Evolutionary conservation across 2,113 vertebrate species (phyloP).

Genomic region (Mormoops blainvillei): DNA sequence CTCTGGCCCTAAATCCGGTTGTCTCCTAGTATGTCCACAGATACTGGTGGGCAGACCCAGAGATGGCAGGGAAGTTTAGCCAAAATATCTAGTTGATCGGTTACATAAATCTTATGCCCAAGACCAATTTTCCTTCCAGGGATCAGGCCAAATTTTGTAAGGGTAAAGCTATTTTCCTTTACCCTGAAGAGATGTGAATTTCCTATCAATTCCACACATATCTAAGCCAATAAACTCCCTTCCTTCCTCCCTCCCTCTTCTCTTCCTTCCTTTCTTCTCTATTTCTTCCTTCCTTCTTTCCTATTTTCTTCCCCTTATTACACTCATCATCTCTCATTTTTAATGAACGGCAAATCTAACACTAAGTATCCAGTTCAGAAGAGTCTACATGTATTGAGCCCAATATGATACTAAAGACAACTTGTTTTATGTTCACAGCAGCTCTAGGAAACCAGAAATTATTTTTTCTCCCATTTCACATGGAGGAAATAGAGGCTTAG

Average conservation of each 20-base stretch:
- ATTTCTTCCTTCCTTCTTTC: background rate
- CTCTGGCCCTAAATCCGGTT: constrained; percentile 84
- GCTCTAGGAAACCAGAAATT: background rate
- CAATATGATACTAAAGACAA: background rate
- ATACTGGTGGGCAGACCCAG: constrained; percentile 85
- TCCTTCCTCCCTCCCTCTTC: fast-evolving
- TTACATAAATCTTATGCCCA: constrained; percentile 87
- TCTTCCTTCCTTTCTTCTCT: no score
- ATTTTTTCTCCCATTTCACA: background rate
- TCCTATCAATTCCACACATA: background rate
- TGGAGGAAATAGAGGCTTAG: background rate
- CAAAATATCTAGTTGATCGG: constrained; percentile 89
- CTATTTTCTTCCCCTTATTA: background rate
- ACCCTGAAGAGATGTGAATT: background rate
- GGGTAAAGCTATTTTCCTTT: background rate
- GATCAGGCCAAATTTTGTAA: background rate
- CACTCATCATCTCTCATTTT: background rate
- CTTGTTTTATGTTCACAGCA: background rate
- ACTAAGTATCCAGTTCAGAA: background rate
- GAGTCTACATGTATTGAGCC: background rate
- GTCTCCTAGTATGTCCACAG: constrained; percentile 87
- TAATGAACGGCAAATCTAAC: background rate
- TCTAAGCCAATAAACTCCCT: background rate
- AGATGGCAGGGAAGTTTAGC: constrained; percentile 85
- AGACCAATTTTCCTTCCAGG: background rate